phyloP scores from a whole-genome alignment of 2,113 vertebrate species.

The Rhinoptilus africanus region DNA sequence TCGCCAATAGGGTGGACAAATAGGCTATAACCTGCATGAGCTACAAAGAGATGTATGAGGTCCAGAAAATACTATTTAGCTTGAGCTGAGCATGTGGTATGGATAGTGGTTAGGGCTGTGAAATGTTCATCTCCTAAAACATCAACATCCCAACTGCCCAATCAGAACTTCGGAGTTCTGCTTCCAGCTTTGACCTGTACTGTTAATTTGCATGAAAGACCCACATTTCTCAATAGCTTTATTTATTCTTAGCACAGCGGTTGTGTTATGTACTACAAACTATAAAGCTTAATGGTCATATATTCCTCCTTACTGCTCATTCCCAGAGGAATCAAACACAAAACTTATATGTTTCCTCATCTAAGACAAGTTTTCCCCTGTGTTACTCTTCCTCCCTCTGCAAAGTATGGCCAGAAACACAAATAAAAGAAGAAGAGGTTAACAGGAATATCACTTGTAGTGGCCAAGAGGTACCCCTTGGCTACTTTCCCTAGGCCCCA shows the following conservation, averaged over 20 bases:
- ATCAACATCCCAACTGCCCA: not conserved
- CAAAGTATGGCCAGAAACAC: not conserved
- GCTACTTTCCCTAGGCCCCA: not conserved
- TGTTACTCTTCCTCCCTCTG: not conserved
- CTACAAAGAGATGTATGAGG: not conserved
- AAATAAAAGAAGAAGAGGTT: not conserved
- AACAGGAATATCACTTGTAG: not conserved
- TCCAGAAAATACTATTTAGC: not conserved
- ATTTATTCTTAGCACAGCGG: not conserved
- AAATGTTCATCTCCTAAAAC: not conserved
- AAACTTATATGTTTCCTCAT: not conserved
- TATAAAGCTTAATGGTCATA: not conserved
- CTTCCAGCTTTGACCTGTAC: not conserved
- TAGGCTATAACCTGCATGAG: not conserved
- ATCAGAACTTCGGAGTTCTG: not conserved
- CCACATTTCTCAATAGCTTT: not conserved
- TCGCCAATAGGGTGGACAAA: rapidly evolving
- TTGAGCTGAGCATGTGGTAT: not conserved
- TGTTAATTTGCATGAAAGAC: not conserved
- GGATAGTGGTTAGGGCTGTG: not conserved
- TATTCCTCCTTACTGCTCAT: not conserved
- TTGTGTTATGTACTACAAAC: not conserved
- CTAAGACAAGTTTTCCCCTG: not conserved
- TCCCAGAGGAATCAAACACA: not conserved
- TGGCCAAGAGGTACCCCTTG: not conserved